Evolutionary conservation across 2,888 invertebrate genomes (phyloP), one percentile per base, ranked within the genome.

Genomic region (Mesoligia furuncula): DNA sequence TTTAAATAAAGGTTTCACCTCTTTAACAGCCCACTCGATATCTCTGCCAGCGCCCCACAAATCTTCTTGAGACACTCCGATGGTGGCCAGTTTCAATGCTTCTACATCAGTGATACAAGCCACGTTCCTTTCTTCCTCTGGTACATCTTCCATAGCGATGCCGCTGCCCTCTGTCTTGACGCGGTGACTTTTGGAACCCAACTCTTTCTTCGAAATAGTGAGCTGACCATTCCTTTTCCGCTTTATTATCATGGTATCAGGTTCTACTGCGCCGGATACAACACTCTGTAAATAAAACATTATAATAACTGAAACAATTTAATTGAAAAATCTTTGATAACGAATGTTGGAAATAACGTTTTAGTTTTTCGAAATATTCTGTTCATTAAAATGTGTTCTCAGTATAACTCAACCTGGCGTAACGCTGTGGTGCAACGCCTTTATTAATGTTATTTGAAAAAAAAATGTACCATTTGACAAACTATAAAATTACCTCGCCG

Each of bases 1-100:
- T 8, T 13, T 31, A 48, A 42, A 48, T 61, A 20, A 54, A 77
- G 2, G 2, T 39, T 72, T 91, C 88, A 97, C 98, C 90, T 97
- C 94, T 79, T 92, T 93, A 64, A 98, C 93, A 17, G 98, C 98
- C 98, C 98, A 99, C 93, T 99, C 99, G 75, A 99, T 97, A 90
- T 99, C 98, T 85, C 98, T 96, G 0, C 98, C 97, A 4, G 97
- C 97, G 0, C 98, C 98, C 95, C 98, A 98, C 31, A 97, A 91
- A 64, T 96, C 93, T 91, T 99, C 98, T 81, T 98, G 95, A 31
- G 95, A 87, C 2, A 97, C 90, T 17, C 95, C 96, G 0, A 94
- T 84, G 59, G 85, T 81, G 4, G 97, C 98, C 71, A 98, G 91
- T 80, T 93, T 92, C 9, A 98, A 79, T 39, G 97, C 97, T 77